phyloP scores from a whole-genome alignment of 2,797 vertebrate genomes.

The Tangara arthus region DNA sequence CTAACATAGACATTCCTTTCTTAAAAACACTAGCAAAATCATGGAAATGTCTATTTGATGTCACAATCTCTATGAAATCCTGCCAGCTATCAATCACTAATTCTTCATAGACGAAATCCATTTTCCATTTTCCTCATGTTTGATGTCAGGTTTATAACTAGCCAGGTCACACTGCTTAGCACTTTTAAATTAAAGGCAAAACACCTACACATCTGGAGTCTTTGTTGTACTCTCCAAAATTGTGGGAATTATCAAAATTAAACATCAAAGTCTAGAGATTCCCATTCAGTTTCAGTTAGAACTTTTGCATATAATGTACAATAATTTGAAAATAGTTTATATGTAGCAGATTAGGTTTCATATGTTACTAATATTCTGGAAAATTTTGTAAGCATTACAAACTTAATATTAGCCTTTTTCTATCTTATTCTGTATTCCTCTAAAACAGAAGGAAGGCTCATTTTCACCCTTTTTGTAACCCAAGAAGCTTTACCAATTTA shows the following conservation, averaged over 20 bases:
- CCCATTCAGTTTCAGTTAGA: background rate
- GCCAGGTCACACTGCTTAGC: background rate
- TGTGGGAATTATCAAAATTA: background rate
- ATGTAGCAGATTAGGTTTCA: background rate
- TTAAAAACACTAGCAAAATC: background rate
- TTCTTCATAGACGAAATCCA: background rate
- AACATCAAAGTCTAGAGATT: background rate
- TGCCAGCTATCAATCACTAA: background rate
- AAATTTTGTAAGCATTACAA: background rate
- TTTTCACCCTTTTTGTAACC: background rate
- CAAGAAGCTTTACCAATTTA: background rate
- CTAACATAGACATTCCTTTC: background rate
- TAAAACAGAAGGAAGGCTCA: background rate
- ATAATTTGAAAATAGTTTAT: background rate
- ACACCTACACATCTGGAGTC: accelerated
- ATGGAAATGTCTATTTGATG: background rate
- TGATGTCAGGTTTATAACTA: background rate
- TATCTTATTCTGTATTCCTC: background rate
- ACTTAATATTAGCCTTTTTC: background rate
- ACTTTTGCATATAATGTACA: background rate
- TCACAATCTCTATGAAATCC: background rate
- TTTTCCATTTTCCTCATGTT: background rate
- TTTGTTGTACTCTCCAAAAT: background rate
- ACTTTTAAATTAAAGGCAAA: background rate
- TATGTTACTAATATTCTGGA: background rate